phyloP scores from a whole-genome alignment of 2,113 vertebrate genomes.

The Syngnathus scovelli region DNA sequence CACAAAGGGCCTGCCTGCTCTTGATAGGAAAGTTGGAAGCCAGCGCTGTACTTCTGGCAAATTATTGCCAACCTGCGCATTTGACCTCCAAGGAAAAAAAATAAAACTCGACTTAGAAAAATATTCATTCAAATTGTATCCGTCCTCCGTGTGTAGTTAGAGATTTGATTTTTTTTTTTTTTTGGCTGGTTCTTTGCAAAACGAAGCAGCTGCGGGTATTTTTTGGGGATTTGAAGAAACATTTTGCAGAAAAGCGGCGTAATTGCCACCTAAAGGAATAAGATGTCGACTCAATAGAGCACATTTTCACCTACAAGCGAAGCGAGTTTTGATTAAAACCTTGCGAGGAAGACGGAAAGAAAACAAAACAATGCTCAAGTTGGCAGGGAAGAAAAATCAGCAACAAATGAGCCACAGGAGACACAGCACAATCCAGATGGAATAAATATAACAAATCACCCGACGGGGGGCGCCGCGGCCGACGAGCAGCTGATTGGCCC shows the following conservation, averaged over 20 bases:
- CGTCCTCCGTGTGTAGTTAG: not conserved
- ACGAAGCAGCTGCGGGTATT: not conserved
- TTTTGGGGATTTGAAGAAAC: not conserved
- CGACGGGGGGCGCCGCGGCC: not conserved
- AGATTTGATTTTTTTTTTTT: not conserved
- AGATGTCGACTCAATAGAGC: not conserved
- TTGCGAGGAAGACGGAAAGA: not conserved
- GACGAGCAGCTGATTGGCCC: not conserved
- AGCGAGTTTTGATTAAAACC: not conserved
- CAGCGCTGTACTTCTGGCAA: not conserved
- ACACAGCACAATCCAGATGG: not conserved
- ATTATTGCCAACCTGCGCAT: slow-evolving; percentile 6
- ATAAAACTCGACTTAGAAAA: not conserved
- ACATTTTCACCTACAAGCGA: not conserved
- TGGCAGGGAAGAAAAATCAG: not conserved
- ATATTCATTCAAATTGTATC: slow-evolving; percentile 3
- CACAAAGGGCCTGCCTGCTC: not conserved
- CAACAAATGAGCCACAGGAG: not conserved
- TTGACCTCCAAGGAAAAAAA: not conserved
- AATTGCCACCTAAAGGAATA: slow-evolving; percentile 9
- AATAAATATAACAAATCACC: not conserved
- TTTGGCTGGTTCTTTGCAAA: not conserved
- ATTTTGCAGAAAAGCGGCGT: not conserved
- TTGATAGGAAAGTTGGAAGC: slow-evolving; percentile 1
- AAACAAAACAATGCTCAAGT: not conserved